These are phyloP conservation scores for Liparis tanakae DNA, from an alignment of 2,797 vertebrate genomes.

Conservation along the genomic window DNA sequence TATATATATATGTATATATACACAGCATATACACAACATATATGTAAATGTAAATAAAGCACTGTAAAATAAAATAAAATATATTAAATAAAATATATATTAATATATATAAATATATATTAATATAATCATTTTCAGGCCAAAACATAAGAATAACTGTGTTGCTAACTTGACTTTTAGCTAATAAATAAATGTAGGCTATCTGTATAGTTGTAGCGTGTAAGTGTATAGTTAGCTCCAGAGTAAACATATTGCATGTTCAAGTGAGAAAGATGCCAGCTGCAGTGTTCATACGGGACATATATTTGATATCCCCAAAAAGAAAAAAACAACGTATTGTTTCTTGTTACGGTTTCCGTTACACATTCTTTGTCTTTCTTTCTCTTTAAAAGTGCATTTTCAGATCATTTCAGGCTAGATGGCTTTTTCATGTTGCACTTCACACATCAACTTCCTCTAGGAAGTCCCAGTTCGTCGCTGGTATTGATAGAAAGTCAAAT, in stretches of 20 bases:
- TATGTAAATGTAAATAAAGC: no score
- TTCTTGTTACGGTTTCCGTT: no score
- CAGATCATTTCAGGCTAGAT: no score
- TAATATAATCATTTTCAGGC: not conserved
- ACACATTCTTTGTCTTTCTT: no score
- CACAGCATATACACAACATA: no score
- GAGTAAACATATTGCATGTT: not conserved
- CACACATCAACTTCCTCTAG: not conserved
- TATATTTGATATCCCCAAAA: no score
- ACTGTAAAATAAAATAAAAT: no score
- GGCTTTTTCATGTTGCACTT: not conserved
- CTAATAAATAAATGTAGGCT: not conserved
- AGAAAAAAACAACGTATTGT: no score
- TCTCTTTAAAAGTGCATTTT: no score
- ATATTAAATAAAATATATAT: no score
- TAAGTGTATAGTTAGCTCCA: not conserved
- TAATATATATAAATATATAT: no score
- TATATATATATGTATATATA: no score
- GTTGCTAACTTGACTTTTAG: not conserved
- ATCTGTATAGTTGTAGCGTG: not conserved
- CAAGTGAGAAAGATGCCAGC: not conserved
- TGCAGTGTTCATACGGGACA: not conserved
- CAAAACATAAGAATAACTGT: not conserved
- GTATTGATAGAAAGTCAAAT: constrained; percentile 52
- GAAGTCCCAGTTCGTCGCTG: constrained; percentile 7